Base-by-base conservation (phyloP, 2,797 vertebrate species). In the Mus spretus region DNA sequence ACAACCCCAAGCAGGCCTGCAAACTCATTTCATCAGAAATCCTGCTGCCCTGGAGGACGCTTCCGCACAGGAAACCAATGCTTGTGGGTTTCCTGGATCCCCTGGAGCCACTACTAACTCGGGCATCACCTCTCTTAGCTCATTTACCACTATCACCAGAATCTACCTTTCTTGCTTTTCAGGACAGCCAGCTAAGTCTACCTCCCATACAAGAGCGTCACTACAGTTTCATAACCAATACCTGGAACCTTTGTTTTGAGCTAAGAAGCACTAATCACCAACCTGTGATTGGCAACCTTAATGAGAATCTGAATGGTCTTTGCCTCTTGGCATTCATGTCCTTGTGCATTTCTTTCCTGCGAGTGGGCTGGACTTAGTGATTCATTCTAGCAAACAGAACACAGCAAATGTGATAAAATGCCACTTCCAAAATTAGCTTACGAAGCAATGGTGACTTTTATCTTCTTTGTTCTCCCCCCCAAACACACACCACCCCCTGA, bases 361-460 rank as follows among this genome's bases (percentile, higher is more conserved):
- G 34, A 72, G 70, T 81, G 53, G 75, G 83, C 50, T 94, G 63
- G 80, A 55, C 50, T 13, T 53, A 37, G 11, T 94, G 90, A 94
- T 59, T 96, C 84, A 89, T 90, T 55, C 40, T 65, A 40, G 72
- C 34, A 65, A 90, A 87, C 40, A 63, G 87, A 96, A 59, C 14
- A 72, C n/a, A 91, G 67, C 87, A 37, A 34, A 65, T 83, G 28
- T 63, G 50, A 72, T 11, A 77, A 65, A 67, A 87, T 44, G 57
- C 61, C 77, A 75, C 44, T 63, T 89, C 72, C 34, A 83, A 93
- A 94, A 88, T 92, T 61, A 94, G 92, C 65, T 91, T 79, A n/a
- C 24, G 34, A 74, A 89, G 80, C 47, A 53, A 24, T 34, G 40
- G 24, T 78, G 53, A 22, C 3, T 15, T 90, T 47, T 65, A 1